Base-by-base conservation (phyloP, 2,797 vertebrate species). In the Ctenopoma kingsleyae region DNA sequence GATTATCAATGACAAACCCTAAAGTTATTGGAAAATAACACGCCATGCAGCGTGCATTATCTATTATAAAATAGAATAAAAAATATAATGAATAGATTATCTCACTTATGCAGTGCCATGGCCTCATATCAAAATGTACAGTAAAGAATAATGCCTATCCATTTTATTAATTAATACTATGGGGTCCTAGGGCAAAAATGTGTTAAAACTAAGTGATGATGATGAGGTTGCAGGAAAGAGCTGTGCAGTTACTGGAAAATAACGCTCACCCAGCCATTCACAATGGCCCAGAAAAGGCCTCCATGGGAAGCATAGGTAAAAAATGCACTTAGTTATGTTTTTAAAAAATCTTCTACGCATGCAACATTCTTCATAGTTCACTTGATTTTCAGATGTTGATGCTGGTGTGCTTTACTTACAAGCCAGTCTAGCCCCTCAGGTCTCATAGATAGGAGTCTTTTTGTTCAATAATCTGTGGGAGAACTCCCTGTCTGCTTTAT, bases 401-500 rank as follows among this genome's bases (percentile, higher is more conserved):
- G 20, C 56, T 19, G 1, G n/a, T 71, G 66, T 62, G 65, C 54
- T 76, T 81, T 65, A 78, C 67, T 69, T 71, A 56, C 30, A 19
- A 52, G 59, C 57, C 56, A 73, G 72, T 80, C 50, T 61, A 43
- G 57, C 49, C 70, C 65, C 53, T 64, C 38, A 62, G 71, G 77
- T 78, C 67, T 83, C 63, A 46, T 47, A 84, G 75, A 89, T 60
- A 79, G 73, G 51, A 80, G 84, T 86, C 87, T 86, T 84, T 84
- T 77, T 84, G 72, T 77, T 82, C 83, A 82, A 85, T 87, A 89
- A 88, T 87, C 80, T 84, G 82, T 66, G 49, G 76, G 74, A 78
- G 85, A 90, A 84, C 80, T 76, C 76, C 78, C 89, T 72, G 80
- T 80, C 89, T 84, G 82, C 87, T 90, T 91, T 89, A 89, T 92